Evolutionary conservation across 2,797 vertebrate species (phyloP), one percentile per base, ranked within the genome.

Genomic region (Poecilia gillii): DNA sequence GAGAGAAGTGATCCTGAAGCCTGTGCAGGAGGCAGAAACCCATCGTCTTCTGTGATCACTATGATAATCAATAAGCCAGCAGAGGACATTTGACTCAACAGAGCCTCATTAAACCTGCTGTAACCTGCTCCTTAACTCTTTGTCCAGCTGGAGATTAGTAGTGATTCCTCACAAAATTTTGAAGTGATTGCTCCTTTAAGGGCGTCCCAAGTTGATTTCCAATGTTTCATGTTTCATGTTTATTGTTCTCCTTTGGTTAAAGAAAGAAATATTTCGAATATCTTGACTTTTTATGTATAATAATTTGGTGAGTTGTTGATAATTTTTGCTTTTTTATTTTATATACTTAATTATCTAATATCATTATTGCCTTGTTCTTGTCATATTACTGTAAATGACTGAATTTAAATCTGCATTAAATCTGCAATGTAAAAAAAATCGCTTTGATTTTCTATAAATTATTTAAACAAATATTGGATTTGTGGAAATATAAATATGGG

Each of bases 1-100:
- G 73, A 95, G 89, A 80, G 94, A 95, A 13, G 73, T 95, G 57
- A 91, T 81, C 33, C 77, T 95, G 7, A 87, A 73, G 75, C 94
- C 95, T 55, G 18, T 95, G 13, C 39, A 0, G 31, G 85, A 95
- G 73, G 75, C 62, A 45, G 91, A 93, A 78, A 93, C 90, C 66
- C 31, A 43, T 45, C 49, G 80, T 75, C 84, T 94, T 68, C 85
- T 76, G 88, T 6, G 13, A 28, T 45, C n/a, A 13, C 18, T 46
- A 62, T 2, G 51, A 53, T 23, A 25, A 71, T n/a, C n/a, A 43
- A 41, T 39, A 64, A 36, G 1, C 20, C 36, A 68, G 9, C 20
- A 41, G 18, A 23, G 18, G 31, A 41, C 47, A 1, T 36, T 47
- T 73, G 3, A 70, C 36, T 45, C 9, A 1, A 28, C 7, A 71